Percentiles rank a stretch among this genome's conserved stretches.
phyloP scores from a whole-genome alignment of 1,140 invertebrate species.

The Drosophila bocqueti region DNA sequence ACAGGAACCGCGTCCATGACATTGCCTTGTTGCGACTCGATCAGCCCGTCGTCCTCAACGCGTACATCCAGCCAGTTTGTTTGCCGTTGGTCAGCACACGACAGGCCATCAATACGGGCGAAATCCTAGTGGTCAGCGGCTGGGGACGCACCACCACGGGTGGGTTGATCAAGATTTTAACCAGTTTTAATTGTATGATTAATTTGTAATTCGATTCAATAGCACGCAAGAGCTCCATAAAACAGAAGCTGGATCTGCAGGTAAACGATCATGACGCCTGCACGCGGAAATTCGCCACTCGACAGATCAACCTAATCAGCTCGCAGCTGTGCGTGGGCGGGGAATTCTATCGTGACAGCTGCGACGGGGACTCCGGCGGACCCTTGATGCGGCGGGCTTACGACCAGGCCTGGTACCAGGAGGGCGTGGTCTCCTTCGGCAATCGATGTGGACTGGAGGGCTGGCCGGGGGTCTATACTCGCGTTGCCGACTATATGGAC shows the following conservation, averaged over 20 bases:
- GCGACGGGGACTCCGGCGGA: conserved; percentile 92
- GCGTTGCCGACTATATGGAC: conserved; percentile 88
- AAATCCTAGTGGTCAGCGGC: conserved; percentile 88
- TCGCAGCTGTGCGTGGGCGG: conserved; percentile 89
- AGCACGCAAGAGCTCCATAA: conserved; percentile 86
- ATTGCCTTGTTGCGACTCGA: conserved; percentile 92
- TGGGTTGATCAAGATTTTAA: conserved; percentile 27
- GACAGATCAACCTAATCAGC: conserved; percentile 48
- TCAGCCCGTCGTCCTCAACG: conserved; percentile 89
- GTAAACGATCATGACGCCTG: conserved; percentile 86
- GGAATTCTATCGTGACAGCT: conserved; percentile 88
- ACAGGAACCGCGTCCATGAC: conserved; percentile 86
- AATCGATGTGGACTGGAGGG: conserved; percentile 89
- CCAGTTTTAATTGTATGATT: neutral
- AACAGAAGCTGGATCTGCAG: conserved; percentile 87
- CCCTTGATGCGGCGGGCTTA: conserved; percentile 88
- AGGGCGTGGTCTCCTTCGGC: conserved; percentile 92
- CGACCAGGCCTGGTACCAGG: conserved; percentile 83
- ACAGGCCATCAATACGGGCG: conserved; percentile 67
- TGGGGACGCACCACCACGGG: conserved; percentile 89
- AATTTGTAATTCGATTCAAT: neutral
- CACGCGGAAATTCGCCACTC: conserved; percentile 84
- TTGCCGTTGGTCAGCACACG: conserved; percentile 86
- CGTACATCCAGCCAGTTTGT: conserved; percentile 91
- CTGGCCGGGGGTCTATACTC: conserved; percentile 92